Evolutionary conservation across 1,140 invertebrate species (phyloP).

Genomic region (Atta texana): DNA sequence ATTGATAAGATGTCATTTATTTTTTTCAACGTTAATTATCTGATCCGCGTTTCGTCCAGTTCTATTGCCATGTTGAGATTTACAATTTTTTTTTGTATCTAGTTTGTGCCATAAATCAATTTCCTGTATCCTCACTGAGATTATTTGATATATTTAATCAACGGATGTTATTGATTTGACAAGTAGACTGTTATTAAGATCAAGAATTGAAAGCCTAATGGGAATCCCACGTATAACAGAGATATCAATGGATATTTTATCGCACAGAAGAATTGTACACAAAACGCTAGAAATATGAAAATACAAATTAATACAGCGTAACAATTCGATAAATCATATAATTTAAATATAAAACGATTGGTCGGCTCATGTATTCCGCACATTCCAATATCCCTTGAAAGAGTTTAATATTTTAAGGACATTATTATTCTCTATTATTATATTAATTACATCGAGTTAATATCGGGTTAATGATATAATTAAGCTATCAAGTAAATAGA

Average conservation of each 20-base stretch:
- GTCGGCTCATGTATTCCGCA: constrained; percentile 22
- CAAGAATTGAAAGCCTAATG: constrained; percentile 10
- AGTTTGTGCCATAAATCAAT: neutral
- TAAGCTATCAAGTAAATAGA: constrained; percentile 55
- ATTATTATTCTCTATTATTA: constrained; percentile 61
- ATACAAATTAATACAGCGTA: constrained; percentile 48
- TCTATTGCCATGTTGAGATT: neutral
- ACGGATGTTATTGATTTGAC: constrained; percentile 4
- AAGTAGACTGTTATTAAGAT: constrained; percentile 8
- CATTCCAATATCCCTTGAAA: constrained; percentile 52
- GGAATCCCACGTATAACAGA: neutral
- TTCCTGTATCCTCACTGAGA: constrained; percentile 6
- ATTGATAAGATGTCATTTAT: constrained; percentile 22
- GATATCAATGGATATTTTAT: constrained; percentile 40
- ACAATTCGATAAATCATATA: constrained; percentile 54
- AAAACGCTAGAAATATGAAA: constrained; percentile 51
- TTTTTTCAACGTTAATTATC: constrained; percentile 42
- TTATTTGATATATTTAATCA: constrained; percentile 38
- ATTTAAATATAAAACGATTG: constrained; percentile 58
- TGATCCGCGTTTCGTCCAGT: neutral
- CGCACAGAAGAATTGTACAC: constrained; percentile 19
- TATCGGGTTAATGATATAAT: constrained; percentile 60
- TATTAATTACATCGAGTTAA: constrained; percentile 53
- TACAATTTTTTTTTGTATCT: neutral
- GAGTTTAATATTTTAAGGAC: constrained; percentile 53